Base-by-base conservation (phyloP, 2,113 vertebrate genomes). In the Neogale vison region DNA sequence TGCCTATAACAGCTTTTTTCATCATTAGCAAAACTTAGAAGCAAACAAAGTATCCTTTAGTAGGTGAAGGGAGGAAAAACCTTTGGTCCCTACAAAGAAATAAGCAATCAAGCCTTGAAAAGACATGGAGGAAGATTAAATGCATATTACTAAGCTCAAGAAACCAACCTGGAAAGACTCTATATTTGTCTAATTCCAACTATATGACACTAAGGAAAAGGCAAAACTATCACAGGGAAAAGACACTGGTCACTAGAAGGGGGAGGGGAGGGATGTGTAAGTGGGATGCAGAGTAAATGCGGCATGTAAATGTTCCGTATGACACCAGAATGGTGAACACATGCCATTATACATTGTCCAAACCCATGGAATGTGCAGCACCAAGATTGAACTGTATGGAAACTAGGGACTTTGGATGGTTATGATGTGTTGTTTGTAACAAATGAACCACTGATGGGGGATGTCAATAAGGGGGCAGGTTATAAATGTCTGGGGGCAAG, bases 401-500 rank as follows among this genome's bases (percentile, higher is more conserved):
- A 67, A 34, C 18, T 6, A 0, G 6, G 71, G 45, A 20, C 92
- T n/a, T 4, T 6, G 57, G 15, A n/a, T 10, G 23, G 31, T 29
- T 14, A 20, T 0, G 14, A 4, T 1, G 11, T 2, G 1, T 67
- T 45, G 24, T 21, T 20, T 20, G n/a, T 6, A 52, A 9, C 59
- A 6, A 34, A 67, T 0, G 21, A 3, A 8, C 9, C 71, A 3
- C 9, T 29, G 1, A 7, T 5, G 23, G 31, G 7, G 23, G 7
- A 1, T 9, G 63, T 20, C 20, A 2, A 6, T 15, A 9, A 14
- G 4, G 36, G 39, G 23, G 11, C 24, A 50, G 47, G 31, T 23
- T n/a, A 1, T 71, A 74, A 14, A 2, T 2, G 50, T 2, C 0
- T 8, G 21, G 24, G 59, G 7, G 36, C 0, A 21, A 8, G 2